Conservation (phyloP, 2,888 invertebrate species). For the Lasioglossum malachurum region DNA sequence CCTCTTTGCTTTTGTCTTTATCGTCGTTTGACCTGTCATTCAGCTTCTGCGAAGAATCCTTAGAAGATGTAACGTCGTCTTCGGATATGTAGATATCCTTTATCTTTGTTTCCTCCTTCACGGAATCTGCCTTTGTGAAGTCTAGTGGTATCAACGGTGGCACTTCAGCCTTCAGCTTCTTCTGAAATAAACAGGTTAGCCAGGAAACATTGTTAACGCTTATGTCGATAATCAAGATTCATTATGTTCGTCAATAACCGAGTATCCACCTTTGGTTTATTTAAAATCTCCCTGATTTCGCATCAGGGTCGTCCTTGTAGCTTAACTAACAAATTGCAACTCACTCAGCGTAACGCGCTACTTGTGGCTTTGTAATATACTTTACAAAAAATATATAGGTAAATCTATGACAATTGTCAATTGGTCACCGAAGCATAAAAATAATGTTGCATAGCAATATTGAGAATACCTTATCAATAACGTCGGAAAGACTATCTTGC, state of each 20-base stretch:
- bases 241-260: no score
- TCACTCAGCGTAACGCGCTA: no score
- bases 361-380: no score
- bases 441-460: background rate
- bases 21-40: conserved; percentile 35
- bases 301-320: no score
- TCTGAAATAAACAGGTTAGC: conserved; percentile 59
- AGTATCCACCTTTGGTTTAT: no score
- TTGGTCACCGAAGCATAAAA: background rate
- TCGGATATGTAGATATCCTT: conserved; percentile 60
- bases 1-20: conserved; percentile 41
- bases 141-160: conserved; percentile 51
- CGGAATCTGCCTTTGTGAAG: conserved; percentile 25
- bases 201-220: no score
- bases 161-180: conserved; percentile 61
- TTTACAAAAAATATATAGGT: background rate
- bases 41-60: conserved; percentile 52
- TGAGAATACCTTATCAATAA: conserved; percentile 53
- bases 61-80: conserved; percentile 57
- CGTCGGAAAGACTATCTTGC: conserved; percentile 46
- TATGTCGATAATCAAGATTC: no score
- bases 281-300: no score
- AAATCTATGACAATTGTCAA: background rate
- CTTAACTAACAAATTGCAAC: no score
- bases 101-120: conserved; percentile 16